Evolutionary conservation across 2,113 vertebrate genomes (phyloP).

Genomic region (Cyprinus carpio): DNA sequence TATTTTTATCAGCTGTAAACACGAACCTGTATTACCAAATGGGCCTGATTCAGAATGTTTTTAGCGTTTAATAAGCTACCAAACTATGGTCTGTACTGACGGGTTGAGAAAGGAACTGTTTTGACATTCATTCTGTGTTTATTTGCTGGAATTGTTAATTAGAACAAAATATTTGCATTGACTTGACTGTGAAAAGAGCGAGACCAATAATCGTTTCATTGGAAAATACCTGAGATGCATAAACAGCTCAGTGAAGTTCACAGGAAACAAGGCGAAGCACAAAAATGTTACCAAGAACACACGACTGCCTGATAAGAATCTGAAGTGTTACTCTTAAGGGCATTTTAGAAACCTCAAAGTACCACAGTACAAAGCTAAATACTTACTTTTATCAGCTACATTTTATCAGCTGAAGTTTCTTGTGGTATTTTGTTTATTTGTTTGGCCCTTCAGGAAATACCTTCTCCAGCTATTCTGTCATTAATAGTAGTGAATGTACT

Average conservation of each 20-base stretch:
- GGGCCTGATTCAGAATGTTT: not conserved
- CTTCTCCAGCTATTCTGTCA: not conserved
- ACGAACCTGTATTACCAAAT: not conserved
- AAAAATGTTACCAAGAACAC: not conserved
- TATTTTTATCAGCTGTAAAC: not conserved
- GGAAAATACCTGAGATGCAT: constrained; percentile 11
- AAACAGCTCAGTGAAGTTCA: not conserved
- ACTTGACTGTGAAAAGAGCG: not conserved
- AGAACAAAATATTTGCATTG: not conserved
- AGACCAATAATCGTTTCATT: not conserved
- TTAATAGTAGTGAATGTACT: not conserved
- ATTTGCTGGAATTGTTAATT: not conserved
- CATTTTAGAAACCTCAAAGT: not conserved
- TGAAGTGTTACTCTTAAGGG: not conserved
- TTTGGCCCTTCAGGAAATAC: not conserved
- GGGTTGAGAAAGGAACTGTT: no score
- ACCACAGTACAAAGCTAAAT: not conserved
- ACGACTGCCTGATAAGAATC: not conserved
- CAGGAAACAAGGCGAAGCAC: not conserved
- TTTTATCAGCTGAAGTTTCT: not conserved
- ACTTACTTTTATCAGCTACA: not conserved
- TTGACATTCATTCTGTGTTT: not conserved
- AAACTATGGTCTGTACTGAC: not conserved
- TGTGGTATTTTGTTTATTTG: not conserved
- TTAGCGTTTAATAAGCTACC: not conserved